These are phyloP conservation scores for Sebastes diploproa DNA, from an alignment of 2,797 vertebrate genomes.

Conservation along the genomic window DNA sequence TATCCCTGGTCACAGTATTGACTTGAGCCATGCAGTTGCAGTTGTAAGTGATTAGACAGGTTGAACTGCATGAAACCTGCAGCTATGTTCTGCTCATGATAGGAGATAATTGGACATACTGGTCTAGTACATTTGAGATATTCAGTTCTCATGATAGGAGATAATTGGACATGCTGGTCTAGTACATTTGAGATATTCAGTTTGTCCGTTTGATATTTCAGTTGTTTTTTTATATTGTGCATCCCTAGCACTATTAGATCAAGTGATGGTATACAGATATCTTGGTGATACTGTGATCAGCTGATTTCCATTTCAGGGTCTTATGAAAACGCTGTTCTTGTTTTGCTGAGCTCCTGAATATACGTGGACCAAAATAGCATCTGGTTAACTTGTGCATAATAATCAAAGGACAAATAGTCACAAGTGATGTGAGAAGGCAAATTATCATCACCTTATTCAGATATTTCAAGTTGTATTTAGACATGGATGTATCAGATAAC, in stretches of 20 bases:
- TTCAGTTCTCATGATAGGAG: neutral
- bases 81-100: neutral
- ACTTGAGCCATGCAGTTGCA: neutral
- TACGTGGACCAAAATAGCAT: neutral
- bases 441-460: neutral
- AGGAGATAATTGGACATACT: constrained; percentile 16
- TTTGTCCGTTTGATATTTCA: neutral
- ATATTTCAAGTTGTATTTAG: neutral
- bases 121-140: neutral
- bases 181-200: neutral
- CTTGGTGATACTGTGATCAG: neutral
- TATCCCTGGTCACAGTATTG: neutral
- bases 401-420: neutral
- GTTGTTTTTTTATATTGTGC: no score
- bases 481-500: neutral
- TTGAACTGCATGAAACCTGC: constrained; percentile 13
- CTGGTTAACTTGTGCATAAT: neutral
- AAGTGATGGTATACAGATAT: no score
- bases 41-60: neutral
- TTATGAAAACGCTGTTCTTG: neutral
- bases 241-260: no score
- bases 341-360: neutral
- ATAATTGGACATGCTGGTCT: neutral
- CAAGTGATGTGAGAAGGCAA: neutral
- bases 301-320: neutral